Conservation (phyloP, 2,797 vertebrate genomes). For the Epinephelus awoara region DNA sequence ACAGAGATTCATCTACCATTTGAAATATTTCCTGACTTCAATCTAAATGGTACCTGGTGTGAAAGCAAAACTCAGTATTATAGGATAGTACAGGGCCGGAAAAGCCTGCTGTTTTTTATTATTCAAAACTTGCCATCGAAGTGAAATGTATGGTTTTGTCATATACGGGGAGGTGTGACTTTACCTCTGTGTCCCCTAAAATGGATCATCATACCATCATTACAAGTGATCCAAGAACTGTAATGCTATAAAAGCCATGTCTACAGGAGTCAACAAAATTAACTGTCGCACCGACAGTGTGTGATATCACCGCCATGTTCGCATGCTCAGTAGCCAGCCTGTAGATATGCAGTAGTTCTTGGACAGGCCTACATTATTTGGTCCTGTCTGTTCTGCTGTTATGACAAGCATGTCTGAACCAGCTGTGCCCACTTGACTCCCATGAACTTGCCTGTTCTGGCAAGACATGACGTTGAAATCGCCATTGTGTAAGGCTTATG, state of each 20-base stretch:
- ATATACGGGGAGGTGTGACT: conserved; percentile 16
- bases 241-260: conserved; percentile 13
- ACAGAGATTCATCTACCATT: conserved; percentile 37
- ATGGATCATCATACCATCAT: conserved; percentile 31
- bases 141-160: conserved; percentile 26
- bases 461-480: not conserved
- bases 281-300: not conserved
- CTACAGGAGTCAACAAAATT: conserved; percentile 1
- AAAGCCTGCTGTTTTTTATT: conserved; percentile 40
- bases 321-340: not conserved
- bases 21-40: conserved; percentile 45
- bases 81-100: conserved; percentile 13
- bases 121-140: conserved; percentile 39
- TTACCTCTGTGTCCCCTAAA: conserved; percentile 33
- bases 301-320: not conserved
- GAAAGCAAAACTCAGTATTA: conserved; percentile 36
- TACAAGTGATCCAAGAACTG: not conserved
- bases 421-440: too few species aligned
- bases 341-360: not conserved
- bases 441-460: not conserved
- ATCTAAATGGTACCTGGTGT: conserved; percentile 42
- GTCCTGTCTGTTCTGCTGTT: too few species aligned
- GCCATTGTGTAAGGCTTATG: too few species aligned
- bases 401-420: too few species aligned
- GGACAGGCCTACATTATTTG: not conserved